Evolutionary conservation across 2,888 invertebrate genomes (phyloP), one percentile per base, ranked within the genome.

Genomic region (Torymus texanus): DNA sequence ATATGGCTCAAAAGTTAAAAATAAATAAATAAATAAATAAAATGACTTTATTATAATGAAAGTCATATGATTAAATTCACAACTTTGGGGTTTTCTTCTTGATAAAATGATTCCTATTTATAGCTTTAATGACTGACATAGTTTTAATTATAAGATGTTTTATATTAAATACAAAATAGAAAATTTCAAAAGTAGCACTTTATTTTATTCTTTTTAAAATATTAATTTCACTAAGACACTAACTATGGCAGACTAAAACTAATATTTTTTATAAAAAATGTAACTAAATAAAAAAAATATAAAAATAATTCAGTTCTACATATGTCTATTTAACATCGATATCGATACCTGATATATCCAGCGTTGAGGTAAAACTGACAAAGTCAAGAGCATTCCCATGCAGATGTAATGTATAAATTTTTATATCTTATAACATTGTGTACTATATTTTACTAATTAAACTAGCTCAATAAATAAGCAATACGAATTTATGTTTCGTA

Each of bases 341-440:
- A 71, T 67, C 14, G 5, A 21, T 79, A 79, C 75, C 72, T 79
- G 61, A 72, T 67, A 62, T 62, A 50, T 72, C 61, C 66, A 72
- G 29, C 56, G 50, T 18, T 72, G 59, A 71, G 73, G 68, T 71
- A 77, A 83, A 68, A 50, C 68, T 62, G 55, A 61, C 67, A 75
- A 79, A 72, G 58, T 63, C 80, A 85, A 87, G 85, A 84, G 83
- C 88, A 88, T 88, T 88, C 88, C 81, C 88, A 88, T 88, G 88
- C 88, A 87, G 66, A 73, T 71, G 41, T 41, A 41, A 41, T 71
- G 65, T 68, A 66, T 50, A 55, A 58, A 74, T 67, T 65, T 67
- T 62, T 5, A 29, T 65, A 59, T 58, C 24, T 58, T 63, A 41
- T 73, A 18, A 59, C 16, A 51, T 51, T 75, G 51, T 66, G 51